Evolutionary conservation across 2,113 vertebrate species (phyloP).

Genomic region (Bubalus kerabau): DNA sequence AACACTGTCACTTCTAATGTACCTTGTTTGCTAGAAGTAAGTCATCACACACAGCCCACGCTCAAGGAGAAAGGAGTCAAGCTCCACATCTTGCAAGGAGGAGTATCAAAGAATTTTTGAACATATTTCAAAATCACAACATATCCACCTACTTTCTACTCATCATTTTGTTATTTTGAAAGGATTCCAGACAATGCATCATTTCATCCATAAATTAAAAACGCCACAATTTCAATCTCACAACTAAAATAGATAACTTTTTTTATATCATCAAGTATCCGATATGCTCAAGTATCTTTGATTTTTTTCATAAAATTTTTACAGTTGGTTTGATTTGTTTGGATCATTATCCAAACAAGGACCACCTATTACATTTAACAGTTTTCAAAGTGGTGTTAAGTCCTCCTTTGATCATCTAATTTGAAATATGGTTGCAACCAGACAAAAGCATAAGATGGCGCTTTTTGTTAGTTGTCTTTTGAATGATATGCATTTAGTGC

Average conservation of each 20-base stretch:
- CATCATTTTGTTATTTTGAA: background rate
- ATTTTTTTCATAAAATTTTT: background rate
- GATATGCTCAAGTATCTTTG: background rate
- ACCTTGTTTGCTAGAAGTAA: background rate
- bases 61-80: background rate
- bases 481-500: background rate
- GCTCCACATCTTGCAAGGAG: background rate
- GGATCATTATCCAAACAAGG: background rate
- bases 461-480: background rate
- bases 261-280: background rate
- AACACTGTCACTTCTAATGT: background rate
- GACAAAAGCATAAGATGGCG: background rate
- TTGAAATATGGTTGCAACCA: background rate
- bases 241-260: background rate
- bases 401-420: background rate
- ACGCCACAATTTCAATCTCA: background rate
- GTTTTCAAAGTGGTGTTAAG: background rate
- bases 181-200: background rate
- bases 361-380: background rate
- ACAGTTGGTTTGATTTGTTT: background rate
- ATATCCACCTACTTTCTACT: background rate
- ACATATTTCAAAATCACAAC: background rate
- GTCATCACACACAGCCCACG: background rate
- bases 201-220: background rate
- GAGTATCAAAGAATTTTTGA: background rate